These are phyloP conservation scores for Odontomachus brunneus DNA, from an alignment of 1,140 invertebrate species.

Conservation along the genomic window DNA sequence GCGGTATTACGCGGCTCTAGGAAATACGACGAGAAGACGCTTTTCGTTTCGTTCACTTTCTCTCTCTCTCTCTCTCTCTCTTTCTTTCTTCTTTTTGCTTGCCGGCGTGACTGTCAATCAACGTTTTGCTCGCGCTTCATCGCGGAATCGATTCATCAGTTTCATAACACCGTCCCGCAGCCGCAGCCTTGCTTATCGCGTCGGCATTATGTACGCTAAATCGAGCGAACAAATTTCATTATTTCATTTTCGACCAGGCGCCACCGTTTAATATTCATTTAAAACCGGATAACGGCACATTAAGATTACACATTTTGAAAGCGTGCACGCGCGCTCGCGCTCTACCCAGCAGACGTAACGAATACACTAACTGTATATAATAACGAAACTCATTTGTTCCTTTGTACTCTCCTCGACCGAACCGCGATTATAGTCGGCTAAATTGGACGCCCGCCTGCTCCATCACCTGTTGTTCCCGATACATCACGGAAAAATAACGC, in stretches of 20 bases:
- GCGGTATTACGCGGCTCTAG: too few species aligned
- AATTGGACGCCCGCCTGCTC: constrained; percentile 19
- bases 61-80: too few species aligned
- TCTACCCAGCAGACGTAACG: not conserved
- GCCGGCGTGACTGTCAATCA: constrained; percentile 5
- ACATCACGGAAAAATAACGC: constrained; percentile 33
- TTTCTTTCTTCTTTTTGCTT: too few species aligned
- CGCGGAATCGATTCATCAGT: constrained; percentile 29
- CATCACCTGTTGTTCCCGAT: constrained; percentile 29
- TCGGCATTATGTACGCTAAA: constrained; percentile 39
- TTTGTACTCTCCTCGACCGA: not conserved
- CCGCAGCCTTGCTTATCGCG: constrained; percentile 18
- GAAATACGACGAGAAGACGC: too few species aligned
- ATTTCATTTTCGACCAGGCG: constrained; percentile 44
- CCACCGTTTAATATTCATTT: constrained; percentile 55
- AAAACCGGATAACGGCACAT: constrained; percentile 35
- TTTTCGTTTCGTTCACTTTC: too few species aligned
- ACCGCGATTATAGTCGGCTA: constrained; percentile 17
- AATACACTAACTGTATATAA: constrained; percentile 43
- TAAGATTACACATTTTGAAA: constrained; percentile 53
- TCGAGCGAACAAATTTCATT: constrained; percentile 42
- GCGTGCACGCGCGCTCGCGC: not conserved
- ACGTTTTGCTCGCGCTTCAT: constrained; percentile 10
- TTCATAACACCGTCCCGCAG: not conserved
- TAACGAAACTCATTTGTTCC: constrained; percentile 39